phyloP scores from a whole-genome alignment of 1,140 invertebrate genomes.

The Eciton burchellii region DNA sequence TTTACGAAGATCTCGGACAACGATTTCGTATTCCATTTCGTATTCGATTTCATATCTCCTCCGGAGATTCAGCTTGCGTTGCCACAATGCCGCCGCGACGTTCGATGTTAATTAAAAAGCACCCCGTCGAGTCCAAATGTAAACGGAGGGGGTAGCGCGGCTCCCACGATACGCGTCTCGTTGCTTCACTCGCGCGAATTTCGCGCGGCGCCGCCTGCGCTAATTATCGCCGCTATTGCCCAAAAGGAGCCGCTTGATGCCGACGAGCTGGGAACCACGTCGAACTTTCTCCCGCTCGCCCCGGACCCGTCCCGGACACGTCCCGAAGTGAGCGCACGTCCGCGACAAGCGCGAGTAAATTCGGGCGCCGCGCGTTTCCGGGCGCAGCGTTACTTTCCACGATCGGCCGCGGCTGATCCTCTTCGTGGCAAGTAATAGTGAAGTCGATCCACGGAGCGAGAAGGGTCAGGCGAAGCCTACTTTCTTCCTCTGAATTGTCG shows the following conservation, averaged over 20 bases:
- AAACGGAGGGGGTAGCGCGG: slow-evolving; percentile 11
- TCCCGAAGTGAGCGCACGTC: too few relatives aligned
- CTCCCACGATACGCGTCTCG: slow-evolving; percentile 24
- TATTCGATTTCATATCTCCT: too few relatives aligned
- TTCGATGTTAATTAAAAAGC: too few relatives aligned
- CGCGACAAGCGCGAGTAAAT: too few relatives aligned
- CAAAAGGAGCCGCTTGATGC: slow-evolving; percentile 11
- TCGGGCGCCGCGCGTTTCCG: too few relatives aligned
- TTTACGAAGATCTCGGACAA: too few relatives aligned
- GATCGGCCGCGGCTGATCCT: slow-evolving; percentile 56
- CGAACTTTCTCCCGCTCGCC: too few relatives aligned
- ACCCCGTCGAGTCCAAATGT: too few relatives aligned
- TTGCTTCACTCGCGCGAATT: slow-evolving; percentile 31
- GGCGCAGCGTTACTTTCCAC: slow-evolving; percentile 70
- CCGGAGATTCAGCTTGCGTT: too few relatives aligned
- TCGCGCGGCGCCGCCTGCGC: slow-evolving; percentile 26
- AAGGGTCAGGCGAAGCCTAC: slow-evolving; percentile 77
- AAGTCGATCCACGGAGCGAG: slow-evolving; percentile 74
- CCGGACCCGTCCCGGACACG: background rate
- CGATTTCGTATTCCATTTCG: too few relatives aligned
- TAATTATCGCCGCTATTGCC: slow-evolving; percentile 32
- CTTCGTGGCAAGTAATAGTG: slow-evolving; percentile 69
- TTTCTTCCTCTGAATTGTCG: slow-evolving; percentile 74
- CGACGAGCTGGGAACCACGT: background rate
- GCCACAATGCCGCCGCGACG: too few relatives aligned